Conservation (phyloP, 1,140 invertebrate species). For the Bacillus rossius region DNA sequence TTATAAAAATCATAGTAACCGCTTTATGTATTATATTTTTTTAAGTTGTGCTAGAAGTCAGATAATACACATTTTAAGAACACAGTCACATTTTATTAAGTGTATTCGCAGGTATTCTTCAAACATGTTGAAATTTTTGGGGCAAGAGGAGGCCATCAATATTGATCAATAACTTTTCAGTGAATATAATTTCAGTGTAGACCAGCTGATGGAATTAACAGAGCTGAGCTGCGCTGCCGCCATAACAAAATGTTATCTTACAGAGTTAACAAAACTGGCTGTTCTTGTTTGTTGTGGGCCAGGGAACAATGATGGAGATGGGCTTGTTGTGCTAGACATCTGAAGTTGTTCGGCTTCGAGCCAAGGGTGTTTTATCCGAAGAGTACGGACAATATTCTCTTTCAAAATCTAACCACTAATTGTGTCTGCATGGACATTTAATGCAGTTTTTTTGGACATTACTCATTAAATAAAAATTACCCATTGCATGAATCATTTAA, state of each 20-base stretch:
- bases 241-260: conserved; percentile 65
- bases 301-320: conserved; percentile 99
- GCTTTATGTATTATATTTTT: too few relatives aligned
- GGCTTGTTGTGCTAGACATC: conserved; percentile 94
- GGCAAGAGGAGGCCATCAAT: conserved; percentile 80
- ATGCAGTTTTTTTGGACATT: too few relatives aligned
- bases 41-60: too few relatives aligned
- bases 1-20: too few relatives aligned
- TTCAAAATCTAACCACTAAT: conserved; percentile 77
- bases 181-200: conserved; percentile 87
- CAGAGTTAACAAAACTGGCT: conserved; percentile 40
- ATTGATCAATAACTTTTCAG: conserved; percentile 87
- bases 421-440: conserved; percentile 78
- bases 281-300: conserved; percentile 90
- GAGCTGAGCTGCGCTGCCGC: conserved; percentile 93
- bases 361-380: conserved; percentile 89
- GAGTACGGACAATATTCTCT: conserved; percentile 74
- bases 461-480: too few relatives aligned
- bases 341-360: conserved; percentile 85
- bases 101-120: too few relatives aligned
- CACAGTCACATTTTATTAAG: too few relatives aligned
- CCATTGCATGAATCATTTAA: too few relatives aligned
- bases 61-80: too few relatives aligned
- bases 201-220: conserved; percentile 98
- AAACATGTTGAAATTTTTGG: conserved; percentile 59